phyloP scores from a whole-genome alignment of 2,797 vertebrate species.

The Takifugu ocellatus region DNA sequence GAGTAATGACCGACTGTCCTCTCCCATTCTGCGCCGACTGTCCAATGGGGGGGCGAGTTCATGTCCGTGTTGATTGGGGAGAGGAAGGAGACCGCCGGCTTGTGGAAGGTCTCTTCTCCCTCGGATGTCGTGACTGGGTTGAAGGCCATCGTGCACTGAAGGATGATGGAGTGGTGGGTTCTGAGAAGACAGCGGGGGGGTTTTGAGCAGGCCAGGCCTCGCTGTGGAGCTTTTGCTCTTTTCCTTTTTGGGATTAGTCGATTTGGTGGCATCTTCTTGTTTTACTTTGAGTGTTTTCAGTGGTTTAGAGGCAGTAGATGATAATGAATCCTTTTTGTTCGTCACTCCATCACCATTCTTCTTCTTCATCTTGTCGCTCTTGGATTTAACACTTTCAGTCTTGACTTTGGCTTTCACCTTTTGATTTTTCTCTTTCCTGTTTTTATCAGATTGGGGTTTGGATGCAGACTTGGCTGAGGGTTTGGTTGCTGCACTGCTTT shows the following conservation, averaged over 20 bases:
- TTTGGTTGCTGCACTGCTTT: conserved; percentile 78
- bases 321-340: conserved; percentile 56
- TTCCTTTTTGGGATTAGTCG: conserved; percentile 54
- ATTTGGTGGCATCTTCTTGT: conserved; percentile 46
- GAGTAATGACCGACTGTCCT: conserved; percentile 55
- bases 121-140: conserved; percentile 47
- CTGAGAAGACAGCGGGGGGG: conserved; percentile 49
- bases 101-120: conserved; percentile 56
- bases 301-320: conserved; percentile 45
- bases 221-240: conserved; percentile 47
- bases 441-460: conserved; percentile 55
- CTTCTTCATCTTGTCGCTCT: conserved; percentile 85
- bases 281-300: conserved; percentile 50
- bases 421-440: conserved; percentile 54
- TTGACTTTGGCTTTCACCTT: conserved; percentile 82
- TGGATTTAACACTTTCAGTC: conserved; percentile 83
- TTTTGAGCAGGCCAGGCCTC: conserved; percentile 50
- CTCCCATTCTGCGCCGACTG: conserved; percentile 53
- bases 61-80: conserved; percentile 37
- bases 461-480: conserved; percentile 49
- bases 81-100: conserved; percentile 32
- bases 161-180: conserved; percentile 37
- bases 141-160: conserved; percentile 50
- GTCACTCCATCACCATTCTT: conserved; percentile 62
- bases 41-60: conserved; percentile 39